Conservation (phyloP, 2,888 invertebrate genomes). For the Dinocampus coccinellae region DNA sequence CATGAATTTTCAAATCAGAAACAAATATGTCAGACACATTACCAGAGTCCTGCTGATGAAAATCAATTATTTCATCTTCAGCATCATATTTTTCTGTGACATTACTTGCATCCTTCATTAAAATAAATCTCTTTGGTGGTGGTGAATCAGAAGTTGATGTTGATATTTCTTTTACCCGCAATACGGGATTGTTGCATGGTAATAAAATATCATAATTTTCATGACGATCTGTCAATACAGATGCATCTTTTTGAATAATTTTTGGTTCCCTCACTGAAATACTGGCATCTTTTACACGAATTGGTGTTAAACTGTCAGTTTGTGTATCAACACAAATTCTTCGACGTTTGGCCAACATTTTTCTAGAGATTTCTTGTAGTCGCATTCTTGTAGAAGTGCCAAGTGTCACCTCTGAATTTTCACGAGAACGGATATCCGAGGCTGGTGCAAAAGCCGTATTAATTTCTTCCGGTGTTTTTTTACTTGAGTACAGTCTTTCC, state of each 20-base stretch:
- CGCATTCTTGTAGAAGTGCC: conserved; percentile 56
- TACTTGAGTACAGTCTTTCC: conserved; percentile 75
- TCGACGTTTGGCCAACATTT: conserved; percentile 62
- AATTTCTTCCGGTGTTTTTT: conserved; percentile 54
- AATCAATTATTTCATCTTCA: conserved; percentile 47
- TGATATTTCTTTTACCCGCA: conserved; percentile 60
- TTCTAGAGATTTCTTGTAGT: conserved; percentile 63
- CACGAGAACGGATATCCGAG: conserved; percentile 54
- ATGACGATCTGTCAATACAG: conserved; percentile 59
- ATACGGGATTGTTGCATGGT: conserved; percentile 37
- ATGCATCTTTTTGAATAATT: conserved; percentile 51
- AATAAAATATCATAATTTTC: conserved; percentile 44
- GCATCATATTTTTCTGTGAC: conserved; percentile 54
- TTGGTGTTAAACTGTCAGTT: conserved; percentile 55
- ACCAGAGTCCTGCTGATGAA: conserved; percentile 55
- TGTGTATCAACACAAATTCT: conserved; percentile 62
- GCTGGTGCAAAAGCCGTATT: conserved; percentile 45
- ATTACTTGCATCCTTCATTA: conserved; percentile 55
- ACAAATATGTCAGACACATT: conserved; percentile 52
- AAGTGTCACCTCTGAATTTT: conserved; percentile 54
- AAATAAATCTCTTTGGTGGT: conserved; percentile 40
- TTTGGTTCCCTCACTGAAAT: conserved; percentile 53
- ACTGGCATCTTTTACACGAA: conserved; percentile 57
- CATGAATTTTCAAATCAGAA: conserved; percentile 51
- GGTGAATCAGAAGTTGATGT: conserved; percentile 55